Evolutionary conservation across 2,797 vertebrate genomes (phyloP).

Genomic region (Anisognathus igniventris): DNA sequence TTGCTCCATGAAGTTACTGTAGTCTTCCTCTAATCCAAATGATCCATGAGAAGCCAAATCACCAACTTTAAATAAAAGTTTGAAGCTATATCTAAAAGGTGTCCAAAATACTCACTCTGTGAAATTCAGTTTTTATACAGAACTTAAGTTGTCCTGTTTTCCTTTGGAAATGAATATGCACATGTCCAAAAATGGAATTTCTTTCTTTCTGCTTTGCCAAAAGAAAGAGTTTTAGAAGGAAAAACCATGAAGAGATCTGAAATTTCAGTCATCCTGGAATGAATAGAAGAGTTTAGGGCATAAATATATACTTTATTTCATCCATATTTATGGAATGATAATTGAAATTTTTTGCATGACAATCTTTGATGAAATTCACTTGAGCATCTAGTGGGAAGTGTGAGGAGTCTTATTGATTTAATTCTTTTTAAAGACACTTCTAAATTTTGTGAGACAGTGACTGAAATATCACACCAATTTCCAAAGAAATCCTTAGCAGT

Average conservation of each 20-base stretch:
- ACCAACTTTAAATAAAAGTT: not conserved
- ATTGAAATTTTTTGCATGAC: slow-evolving; percentile 14
- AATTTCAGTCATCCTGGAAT: not conserved
- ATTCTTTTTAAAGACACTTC: slow-evolving; percentile 15
- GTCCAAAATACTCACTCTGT: not conserved
- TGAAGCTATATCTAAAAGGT: not conserved
- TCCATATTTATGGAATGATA: slow-evolving; percentile 28
- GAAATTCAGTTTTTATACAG: not conserved
- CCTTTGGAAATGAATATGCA: not conserved
- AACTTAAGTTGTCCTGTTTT: not conserved
- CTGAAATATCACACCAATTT: slow-evolving; percentile 33
- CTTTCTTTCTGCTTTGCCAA: not conserved
- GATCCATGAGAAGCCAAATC: not conserved
- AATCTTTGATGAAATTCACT: slow-evolving; percentile 2
- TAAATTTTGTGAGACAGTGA: slow-evolving; percentile 19
- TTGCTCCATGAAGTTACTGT: not conserved
- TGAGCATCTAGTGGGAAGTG: not conserved
- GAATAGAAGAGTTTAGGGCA: not conserved
- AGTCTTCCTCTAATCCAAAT: not conserved
- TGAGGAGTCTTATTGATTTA: not conserved
- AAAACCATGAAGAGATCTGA: not conserved
- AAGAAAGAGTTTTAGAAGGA: not conserved
- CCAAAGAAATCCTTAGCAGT: not conserved
- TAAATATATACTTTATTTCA: slow-evolving; percentile 6
- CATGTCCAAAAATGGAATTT: not conserved